These are phyloP conservation scores for Andrena dorsata DNA, from an alignment of 2,888 invertebrate genomes.

Conservation along the genomic window DNA sequence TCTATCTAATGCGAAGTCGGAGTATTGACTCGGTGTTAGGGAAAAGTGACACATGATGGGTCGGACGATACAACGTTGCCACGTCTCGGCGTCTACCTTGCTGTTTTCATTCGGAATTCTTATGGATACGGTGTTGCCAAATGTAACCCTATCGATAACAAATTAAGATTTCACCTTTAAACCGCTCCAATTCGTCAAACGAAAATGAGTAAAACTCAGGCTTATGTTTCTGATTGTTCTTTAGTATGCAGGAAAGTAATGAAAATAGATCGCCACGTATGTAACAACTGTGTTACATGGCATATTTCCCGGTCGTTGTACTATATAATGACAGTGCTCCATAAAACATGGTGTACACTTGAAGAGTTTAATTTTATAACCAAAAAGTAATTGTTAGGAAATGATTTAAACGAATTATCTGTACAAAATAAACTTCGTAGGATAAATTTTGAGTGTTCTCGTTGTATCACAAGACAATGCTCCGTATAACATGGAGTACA, in stretches of 20 bases:
- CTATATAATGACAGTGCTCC: no score
- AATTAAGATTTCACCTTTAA: not conserved
- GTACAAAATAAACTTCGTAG: not conserved
- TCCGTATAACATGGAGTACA: no score
- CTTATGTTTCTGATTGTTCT: no score
- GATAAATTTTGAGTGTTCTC: not conserved
- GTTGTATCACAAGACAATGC: no score
- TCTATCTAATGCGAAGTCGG: not conserved
- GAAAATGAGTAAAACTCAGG: not conserved
- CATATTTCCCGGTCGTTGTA: no score
- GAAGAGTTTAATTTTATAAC: no score
- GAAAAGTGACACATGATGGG: constrained; percentile 8
- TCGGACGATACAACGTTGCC: constrained; percentile 33
- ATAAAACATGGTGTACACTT: no score
- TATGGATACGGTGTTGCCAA: constrained; percentile 32
- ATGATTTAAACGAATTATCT: no score
- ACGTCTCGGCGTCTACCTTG: constrained; percentile 5
- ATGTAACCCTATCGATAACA: not conserved
- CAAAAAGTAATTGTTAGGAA: no score
- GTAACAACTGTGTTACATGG: no score
- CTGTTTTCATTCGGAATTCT: constrained; percentile 6
- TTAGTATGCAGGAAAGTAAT: no score
- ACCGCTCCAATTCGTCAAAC: not conserved
- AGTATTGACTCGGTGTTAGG: constrained; percentile 33
- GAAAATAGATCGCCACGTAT: no score